Percentiles rank a stretch among this genome's conserved stretches.
Evolutionary conservation across 2,797 vertebrate genomes (phyloP).

Genomic region (Hippoglossus hippoglossus): DNA sequence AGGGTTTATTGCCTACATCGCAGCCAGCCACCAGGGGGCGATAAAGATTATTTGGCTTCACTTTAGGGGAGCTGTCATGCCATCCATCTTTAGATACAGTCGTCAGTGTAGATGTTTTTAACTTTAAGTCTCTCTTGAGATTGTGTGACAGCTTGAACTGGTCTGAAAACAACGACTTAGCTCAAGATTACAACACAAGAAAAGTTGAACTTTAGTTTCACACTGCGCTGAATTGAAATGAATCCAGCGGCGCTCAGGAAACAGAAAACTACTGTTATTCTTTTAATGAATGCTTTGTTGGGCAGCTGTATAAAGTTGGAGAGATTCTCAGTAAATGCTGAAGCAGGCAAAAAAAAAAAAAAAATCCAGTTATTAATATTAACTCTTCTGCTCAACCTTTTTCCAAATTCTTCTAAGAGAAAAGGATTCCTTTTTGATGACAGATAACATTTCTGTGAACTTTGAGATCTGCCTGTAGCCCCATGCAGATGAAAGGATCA

Average conservation of each 20-base stretch:
- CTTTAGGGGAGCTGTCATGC: too few species aligned
- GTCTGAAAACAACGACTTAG: background rate
- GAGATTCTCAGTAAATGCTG: background rate
- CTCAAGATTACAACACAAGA: too few species aligned
- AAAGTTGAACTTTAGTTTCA: too few species aligned
- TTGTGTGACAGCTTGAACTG: background rate
- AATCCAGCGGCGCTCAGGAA: background rate
- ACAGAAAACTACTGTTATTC: background rate
- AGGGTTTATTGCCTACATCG: too few species aligned
- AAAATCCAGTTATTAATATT: background rate
- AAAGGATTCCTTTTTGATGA: constrained; percentile 31
- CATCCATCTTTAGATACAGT: too few species aligned
- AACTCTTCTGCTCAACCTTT: constrained; percentile 16
- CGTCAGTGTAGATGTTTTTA: too few species aligned
- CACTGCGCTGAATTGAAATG: too few species aligned
- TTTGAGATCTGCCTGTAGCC: constrained; percentile 55
- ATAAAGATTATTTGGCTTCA: too few species aligned
- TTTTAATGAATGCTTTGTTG: constrained; percentile 1
- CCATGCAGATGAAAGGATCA: constrained; percentile 57
- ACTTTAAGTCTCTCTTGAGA: too few species aligned
- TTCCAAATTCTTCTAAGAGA: constrained; percentile 13
- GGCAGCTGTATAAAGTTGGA: background rate
- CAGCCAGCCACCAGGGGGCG: too few species aligned
- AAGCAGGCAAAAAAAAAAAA: constrained; percentile 11
- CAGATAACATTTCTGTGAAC: constrained; percentile 62